Percentiles rank a stretch among this genome's conserved stretches.
These are phyloP conservation scores for Rotaria sp. DNA, from an alignment of 2,888 invertebrate species.

Conservation along the genomic window DNA sequence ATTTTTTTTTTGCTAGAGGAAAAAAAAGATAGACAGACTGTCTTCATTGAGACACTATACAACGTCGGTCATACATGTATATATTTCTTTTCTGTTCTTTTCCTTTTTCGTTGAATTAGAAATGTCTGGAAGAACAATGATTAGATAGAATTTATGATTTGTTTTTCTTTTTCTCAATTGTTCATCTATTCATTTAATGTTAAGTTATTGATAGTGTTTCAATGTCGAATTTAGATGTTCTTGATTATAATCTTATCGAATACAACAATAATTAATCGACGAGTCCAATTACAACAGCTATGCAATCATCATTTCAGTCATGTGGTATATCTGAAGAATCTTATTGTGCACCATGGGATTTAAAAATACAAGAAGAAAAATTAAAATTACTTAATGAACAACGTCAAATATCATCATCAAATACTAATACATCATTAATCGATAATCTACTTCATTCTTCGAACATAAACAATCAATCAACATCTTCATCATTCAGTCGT, in stretches of 20 bases:
- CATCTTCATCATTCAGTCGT: background rate
- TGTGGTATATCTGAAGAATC: background rate
- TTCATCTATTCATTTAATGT: too few relatives aligned
- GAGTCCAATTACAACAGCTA: background rate
- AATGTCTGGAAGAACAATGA: background rate
- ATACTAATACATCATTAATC: background rate
- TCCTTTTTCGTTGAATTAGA: background rate
- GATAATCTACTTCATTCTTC: background rate
- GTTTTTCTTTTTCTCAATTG: background rate
- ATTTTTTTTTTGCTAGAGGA: background rate
- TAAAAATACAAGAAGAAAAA: slow-evolving; percentile 39
- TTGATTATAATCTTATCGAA: too few relatives aligned
- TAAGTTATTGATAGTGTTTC: too few relatives aligned
- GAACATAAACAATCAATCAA: background rate
- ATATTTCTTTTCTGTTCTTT: background rate
- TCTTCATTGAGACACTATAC: background rate
- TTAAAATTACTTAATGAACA: slow-evolving; percentile 23
- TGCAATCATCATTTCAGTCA: background rate
- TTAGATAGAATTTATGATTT: background rate
- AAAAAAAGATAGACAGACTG: background rate
- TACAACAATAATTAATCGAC: background rate
- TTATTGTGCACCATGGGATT: slow-evolving; percentile 40
- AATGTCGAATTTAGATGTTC: too few relatives aligned
- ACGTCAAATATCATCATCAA: background rate
- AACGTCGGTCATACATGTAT: background rate